phyloP scores from a whole-genome alignment of 1,140 invertebrate species.

The Bradynema listronoti region DNA sequence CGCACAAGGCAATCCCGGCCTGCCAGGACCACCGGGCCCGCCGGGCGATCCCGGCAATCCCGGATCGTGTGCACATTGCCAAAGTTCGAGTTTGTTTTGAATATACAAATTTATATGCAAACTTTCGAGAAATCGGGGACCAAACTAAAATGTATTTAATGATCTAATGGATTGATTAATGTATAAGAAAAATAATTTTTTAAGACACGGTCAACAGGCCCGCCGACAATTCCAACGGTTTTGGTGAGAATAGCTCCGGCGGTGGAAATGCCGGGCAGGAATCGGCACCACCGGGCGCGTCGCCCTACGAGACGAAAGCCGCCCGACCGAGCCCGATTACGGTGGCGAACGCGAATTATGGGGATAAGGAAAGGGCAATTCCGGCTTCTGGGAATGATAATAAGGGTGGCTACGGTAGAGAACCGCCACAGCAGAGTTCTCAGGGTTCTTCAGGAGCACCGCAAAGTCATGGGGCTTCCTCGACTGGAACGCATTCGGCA shows the following conservation, averaged over 20 bases:
- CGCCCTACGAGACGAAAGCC: constrained; percentile 13
- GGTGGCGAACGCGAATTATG: too few species aligned
- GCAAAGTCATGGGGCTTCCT: too few species aligned
- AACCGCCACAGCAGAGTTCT: too few species aligned
- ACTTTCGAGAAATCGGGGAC: background rate
- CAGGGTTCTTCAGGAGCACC: too few species aligned
- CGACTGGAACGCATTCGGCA: too few species aligned
- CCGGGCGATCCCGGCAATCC: constrained; percentile 35
- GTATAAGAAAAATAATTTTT: background rate
- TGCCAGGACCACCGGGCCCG: constrained; percentile 40
- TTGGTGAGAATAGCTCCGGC: too few species aligned
- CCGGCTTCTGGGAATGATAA: too few species aligned
- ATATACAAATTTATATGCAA: background rate
- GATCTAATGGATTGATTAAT: constrained; percentile 5
- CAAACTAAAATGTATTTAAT: background rate
- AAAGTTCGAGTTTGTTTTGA: constrained; percentile 10
- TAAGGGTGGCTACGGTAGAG: too few species aligned
- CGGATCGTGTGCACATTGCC: constrained; percentile 35
- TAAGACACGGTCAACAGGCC: background rate
- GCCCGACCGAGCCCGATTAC: background rate
- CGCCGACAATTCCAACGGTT: background rate
- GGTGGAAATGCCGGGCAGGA: background rate
- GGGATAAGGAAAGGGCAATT: too few species aligned
- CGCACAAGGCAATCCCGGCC: constrained; percentile 31
- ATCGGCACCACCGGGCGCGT: constrained; percentile 10